Evolutionary conservation across 2,113 vertebrate genomes (phyloP).

Genomic region (Neolamprologus modestus): DNA sequence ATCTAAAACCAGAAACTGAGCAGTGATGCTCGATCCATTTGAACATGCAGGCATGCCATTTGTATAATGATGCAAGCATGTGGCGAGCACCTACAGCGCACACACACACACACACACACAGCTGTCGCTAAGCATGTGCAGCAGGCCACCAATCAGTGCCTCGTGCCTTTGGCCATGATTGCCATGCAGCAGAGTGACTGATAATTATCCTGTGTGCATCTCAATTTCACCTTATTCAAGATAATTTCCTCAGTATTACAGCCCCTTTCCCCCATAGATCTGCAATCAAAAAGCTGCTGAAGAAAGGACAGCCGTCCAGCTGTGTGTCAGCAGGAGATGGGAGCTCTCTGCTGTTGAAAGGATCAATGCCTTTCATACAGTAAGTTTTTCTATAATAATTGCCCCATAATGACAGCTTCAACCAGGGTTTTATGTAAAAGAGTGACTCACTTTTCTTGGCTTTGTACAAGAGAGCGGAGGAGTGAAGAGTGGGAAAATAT

Average conservation of each 20-base stretch:
- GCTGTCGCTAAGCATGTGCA: neutral
- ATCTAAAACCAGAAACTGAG: neutral
- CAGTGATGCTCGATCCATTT: neutral
- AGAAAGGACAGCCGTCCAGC: slow-evolving; percentile 6
- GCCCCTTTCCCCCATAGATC: neutral
- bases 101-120: neutral
- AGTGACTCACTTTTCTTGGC: slow-evolving; percentile 34
- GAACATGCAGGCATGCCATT: neutral
- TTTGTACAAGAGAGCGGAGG: slow-evolving; percentile 6
- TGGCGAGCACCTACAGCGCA: neutral
- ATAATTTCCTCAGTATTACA: slow-evolving; percentile 21
- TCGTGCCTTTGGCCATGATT: neutral
- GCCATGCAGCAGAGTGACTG: neutral
- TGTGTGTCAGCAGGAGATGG: slow-evolving; percentile 20
- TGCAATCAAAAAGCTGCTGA: slow-evolving; percentile 28
- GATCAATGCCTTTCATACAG: neutral
- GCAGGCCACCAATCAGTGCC: neutral
- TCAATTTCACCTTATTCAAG: slow-evolving; percentile 31
- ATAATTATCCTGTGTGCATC: neutral
- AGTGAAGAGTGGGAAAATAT: neutral
- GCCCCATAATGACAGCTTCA: slow-evolving; percentile 37
- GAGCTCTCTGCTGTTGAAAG: neutral
- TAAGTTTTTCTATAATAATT: slow-evolving; percentile 35
- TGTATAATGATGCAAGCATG: neutral
- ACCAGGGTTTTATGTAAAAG: slow-evolving; percentile 30